Evolutionary conservation across 2,113 vertebrate genomes (phyloP).

Genomic region (Seriola rivoliana): DNA sequence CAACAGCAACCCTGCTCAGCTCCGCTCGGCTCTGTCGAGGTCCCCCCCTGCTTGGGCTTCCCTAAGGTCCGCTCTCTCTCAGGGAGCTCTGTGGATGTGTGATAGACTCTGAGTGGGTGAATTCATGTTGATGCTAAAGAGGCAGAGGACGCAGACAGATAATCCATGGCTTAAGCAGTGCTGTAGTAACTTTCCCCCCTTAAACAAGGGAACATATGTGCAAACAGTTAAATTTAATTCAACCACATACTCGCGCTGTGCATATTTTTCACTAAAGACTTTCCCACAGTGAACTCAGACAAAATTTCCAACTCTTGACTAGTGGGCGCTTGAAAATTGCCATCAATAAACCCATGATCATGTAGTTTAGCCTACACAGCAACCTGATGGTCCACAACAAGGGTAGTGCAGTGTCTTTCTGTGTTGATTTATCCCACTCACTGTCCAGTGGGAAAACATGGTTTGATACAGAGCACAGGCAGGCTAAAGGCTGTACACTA

Average conservation of each 20-base stretch:
- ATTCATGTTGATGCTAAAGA: slow-evolving; percentile 78
- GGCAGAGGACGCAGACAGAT: slow-evolving; percentile 83
- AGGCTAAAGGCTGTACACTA: slow-evolving; percentile 25
- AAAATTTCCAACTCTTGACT: slow-evolving; percentile 52
- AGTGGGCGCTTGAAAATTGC: slow-evolving; percentile 20
- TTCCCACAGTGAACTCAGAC: slow-evolving; percentile 43
- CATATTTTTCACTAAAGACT: slow-evolving; percentile 59
- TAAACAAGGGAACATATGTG: slow-evolving; percentile 81
- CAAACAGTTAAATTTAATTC: slow-evolving; percentile 81
- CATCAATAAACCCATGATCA: slow-evolving; percentile 10
- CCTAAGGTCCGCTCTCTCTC: slow-evolving; percentile 79
- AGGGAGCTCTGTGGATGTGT: slow-evolving; percentile 82
- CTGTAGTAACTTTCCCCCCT: slow-evolving; percentile 75
- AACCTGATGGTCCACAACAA: slow-evolving; percentile 23
- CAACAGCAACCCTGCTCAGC: slow-evolving; percentile 57
- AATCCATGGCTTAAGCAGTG: slow-evolving; percentile 80
- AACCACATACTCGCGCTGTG: slow-evolving; percentile 55
- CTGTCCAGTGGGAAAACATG: slow-evolving; percentile 13
- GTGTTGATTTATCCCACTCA: slow-evolving; percentile 42
- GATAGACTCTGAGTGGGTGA: slow-evolving; percentile 84
- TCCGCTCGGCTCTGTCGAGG: slow-evolving; percentile 52
- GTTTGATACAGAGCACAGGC: slow-evolving; percentile 1
- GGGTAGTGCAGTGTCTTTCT: neutral
- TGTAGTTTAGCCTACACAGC: slow-evolving; percentile 44
- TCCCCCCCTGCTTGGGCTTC: slow-evolving; percentile 67